Percentiles rank a stretch among this genome's conserved stretches.
Conservation (phyloP, 2,888 invertebrate genomes). For the Dryobota labecula region DNA sequence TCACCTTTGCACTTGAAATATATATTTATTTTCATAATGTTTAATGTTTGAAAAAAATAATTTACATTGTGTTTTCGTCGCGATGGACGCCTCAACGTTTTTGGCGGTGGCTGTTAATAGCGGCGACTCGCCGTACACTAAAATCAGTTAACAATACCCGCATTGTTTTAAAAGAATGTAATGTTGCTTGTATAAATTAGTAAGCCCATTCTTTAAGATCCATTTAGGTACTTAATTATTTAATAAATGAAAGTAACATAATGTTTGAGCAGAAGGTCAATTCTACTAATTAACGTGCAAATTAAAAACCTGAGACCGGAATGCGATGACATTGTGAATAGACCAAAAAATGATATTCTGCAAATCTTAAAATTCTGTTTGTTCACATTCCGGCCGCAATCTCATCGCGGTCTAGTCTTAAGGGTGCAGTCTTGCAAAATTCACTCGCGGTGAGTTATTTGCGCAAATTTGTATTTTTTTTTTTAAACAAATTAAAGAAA, state of each 20-base stretch:
- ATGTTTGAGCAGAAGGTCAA: not conserved
- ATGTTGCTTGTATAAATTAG: slow-evolving; percentile 24
- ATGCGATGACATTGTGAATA: too few relatives aligned
- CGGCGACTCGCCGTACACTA: slow-evolving; percentile 44
- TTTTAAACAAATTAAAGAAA: too few relatives aligned
- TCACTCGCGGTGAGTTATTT: too few relatives aligned
- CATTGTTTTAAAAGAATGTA: slow-evolving; percentile 52
- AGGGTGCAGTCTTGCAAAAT: too few relatives aligned
- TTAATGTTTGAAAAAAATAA: not conserved
- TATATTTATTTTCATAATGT: not conserved
- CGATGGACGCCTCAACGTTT: slow-evolving; percentile 5
- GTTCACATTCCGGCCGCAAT: too few relatives aligned
- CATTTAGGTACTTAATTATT: not conserved
- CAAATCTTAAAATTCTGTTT: too few relatives aligned
- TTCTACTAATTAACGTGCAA: too few relatives aligned
- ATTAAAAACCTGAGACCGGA: too few relatives aligned
- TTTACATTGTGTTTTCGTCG: not conserved
- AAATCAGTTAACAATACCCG: slow-evolving; percentile 53
- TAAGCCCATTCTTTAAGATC: slow-evolving; percentile 24
- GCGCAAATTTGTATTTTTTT: too few relatives aligned
- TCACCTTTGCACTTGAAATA: slow-evolving; percentile 3
- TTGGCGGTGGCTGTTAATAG: slow-evolving; percentile 20
- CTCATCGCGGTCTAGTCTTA: too few relatives aligned
- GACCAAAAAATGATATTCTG: too few relatives aligned
- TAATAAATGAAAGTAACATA: not conserved